Conservation (phyloP, 2,888 invertebrate genomes). For the Phytoseiulus persimilis region DNA sequence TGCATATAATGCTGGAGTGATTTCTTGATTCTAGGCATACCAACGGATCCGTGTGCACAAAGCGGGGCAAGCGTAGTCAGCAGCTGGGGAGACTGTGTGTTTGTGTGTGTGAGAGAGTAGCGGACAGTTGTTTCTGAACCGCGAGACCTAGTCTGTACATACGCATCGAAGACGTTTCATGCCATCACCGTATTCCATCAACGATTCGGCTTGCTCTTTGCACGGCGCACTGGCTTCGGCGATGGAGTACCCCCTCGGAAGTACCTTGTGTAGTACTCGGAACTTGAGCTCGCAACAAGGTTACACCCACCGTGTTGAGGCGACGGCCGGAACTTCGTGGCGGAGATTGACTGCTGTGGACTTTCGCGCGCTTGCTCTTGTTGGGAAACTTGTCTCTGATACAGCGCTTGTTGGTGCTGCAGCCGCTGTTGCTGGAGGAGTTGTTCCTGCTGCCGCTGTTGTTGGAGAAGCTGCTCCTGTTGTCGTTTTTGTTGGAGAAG, state of each 20-base stretch:
- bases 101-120: no score
- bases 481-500: constrained; percentile 7
- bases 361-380: constrained; percentile 39
- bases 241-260: constrained; percentile 20
- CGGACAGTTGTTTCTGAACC: background rate
- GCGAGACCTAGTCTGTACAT: background rate
- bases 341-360: constrained; percentile 40
- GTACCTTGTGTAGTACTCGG: constrained; percentile 21
- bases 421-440: constrained; percentile 46
- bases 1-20: no score
- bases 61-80: background rate
- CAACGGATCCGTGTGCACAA: background rate
- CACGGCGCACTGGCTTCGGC: background rate
- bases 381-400: constrained; percentile 24
- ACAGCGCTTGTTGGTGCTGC: constrained; percentile 40
- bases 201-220: constrained; percentile 11
- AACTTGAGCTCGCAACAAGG: constrained; percentile 11
- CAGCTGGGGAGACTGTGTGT: background rate
- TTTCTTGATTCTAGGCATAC: no score
- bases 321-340: constrained; percentile 32
- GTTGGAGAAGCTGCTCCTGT: constrained; percentile 40
- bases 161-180: background rate
- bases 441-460: constrained; percentile 16
- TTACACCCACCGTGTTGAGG: constrained; percentile 38
- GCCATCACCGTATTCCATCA: background rate